A percentile compares a stretch with the other conserved stretches of the same genome.
phyloP scores from a whole-genome alignment of 1,140 invertebrate species.

The Calycopis cecrops region DNA sequence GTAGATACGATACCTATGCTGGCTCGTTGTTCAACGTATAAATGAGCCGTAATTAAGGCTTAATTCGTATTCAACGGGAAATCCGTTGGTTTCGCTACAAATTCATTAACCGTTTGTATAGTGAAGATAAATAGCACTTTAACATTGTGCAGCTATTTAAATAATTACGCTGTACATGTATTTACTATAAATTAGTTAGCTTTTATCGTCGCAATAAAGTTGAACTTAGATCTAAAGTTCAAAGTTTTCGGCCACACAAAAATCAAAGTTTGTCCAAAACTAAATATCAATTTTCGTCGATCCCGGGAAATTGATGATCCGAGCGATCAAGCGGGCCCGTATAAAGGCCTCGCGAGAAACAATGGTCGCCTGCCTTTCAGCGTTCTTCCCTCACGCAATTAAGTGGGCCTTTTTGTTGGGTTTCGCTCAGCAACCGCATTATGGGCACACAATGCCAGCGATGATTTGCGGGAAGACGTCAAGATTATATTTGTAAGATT shows the following conservation, averaged over 20 bases:
- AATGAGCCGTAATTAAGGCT: conserved; percentile 43
- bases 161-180: conserved; percentile 16
- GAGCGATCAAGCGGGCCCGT: conserved; percentile 42
- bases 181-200: not conserved
- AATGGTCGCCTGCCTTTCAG: conserved; percentile 55
- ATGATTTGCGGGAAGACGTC: conserved; percentile 66
- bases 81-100: conserved; percentile 26
- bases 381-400: conserved; percentile 61
- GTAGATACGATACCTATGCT: conserved; percentile 22
- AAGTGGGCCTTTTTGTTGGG: conserved; percentile 66
- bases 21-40: conserved; percentile 40
- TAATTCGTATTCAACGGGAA: conserved; percentile 27
- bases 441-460: conserved; percentile 61
- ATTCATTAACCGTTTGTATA: conserved; percentile 29
- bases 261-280: conserved; percentile 22
- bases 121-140: conserved; percentile 15
- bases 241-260: too few relatives aligned
- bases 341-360: conserved; percentile 61
- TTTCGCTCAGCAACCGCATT: conserved; percentile 60
- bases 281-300: conserved; percentile 59
- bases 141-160: conserved; percentile 20
- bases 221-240: too few relatives aligned
- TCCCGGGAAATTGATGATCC: conserved; percentile 67
- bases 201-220: not conserved
- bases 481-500: conserved; percentile 54